Evolutionary conservation across 23 tunicate species (phyloP), one percentile per base, ranked within the genome.

Genomic region (Diplosoma virens): DNA sequence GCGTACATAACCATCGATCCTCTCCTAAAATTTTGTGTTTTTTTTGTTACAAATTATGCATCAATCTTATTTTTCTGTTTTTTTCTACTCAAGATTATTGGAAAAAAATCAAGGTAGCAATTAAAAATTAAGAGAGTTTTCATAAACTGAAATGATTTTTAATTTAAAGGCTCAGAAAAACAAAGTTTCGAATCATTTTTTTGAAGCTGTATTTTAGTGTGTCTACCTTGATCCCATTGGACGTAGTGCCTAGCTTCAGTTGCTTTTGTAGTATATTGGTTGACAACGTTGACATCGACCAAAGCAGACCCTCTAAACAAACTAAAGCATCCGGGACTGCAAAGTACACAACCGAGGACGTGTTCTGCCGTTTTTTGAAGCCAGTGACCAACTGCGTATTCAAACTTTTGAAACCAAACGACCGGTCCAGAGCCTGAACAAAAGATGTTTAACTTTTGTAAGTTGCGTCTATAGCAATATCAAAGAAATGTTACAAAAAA

Each of bases 301-400:
- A 94, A 33, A 41, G 93, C 94, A 20, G 58, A 53, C 1, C 88
- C 98, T 25, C 99, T 68, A 58, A 95, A 82, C 72, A 95, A 24
- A 79, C 96, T 88, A 71, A 95, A 95, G 75, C 99, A 95, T 32
- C 99, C 99, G 34, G 99, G 99, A 71, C 96, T 88, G 86, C 99
- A 95, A 34, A 95, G 76, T 4, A 95, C 99, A 67, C 99, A 95
- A 0, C 99, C 99, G 2, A 95, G 81, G 6, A 95, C 99, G 76
- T 95, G 99, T 60, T 95, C 99, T 27, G 99, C 92, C 37, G 99
- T 89, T 54, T 95, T 95, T 48, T 95, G 99, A 7, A 95, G 80
- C 99, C 99, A 95, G 80, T 95, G 99, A 50, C 99, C 99, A 22
- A 95, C 96, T 0, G 99, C 99, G 75, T 95, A 95, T 52, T 95